Conservation (phyloP, 2,113 vertebrate species). For the Lichenostomus cassidix region DNA sequence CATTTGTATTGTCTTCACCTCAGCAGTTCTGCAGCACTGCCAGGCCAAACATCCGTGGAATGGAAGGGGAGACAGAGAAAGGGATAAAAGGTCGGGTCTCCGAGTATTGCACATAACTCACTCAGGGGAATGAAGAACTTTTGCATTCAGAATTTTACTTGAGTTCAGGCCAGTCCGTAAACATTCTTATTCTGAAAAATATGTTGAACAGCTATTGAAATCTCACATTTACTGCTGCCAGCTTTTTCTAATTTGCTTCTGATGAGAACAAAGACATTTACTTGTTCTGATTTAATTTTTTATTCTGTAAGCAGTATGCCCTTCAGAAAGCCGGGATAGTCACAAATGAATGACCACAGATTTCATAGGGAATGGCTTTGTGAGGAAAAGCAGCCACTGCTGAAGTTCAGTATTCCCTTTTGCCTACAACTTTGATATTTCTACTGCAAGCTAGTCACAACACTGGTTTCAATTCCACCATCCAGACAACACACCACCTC, state of each 20-base stretch:
- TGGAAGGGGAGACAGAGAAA: not conserved
- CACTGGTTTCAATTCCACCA: not conserved
- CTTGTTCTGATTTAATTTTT: not conserved
- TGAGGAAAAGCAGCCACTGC: slow-evolving; percentile 5
- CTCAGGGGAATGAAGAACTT: not conserved
- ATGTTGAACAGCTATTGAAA: slow-evolving; percentile 1
- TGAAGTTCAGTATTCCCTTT: slow-evolving; percentile 2
- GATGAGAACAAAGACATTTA: not conserved
- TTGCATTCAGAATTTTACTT: slow-evolving; percentile 42
- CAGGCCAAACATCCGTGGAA: slow-evolving; percentile 31
- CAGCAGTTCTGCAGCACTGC: not conserved
- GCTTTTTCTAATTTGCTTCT: slow-evolving; percentile 28
- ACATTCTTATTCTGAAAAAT: slow-evolving; percentile 45
- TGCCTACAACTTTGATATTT: slow-evolving; percentile 36
- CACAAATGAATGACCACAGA: not conserved
- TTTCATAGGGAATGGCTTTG: not conserved
- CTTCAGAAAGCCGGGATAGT: slow-evolving; percentile 29
- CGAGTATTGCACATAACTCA: slow-evolving; percentile 24
- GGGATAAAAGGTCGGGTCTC: not conserved
- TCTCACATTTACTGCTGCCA: not conserved
- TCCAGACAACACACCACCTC: slow-evolving; percentile 72
- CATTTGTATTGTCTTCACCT: slow-evolving; percentile 15
- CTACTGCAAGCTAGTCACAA: slow-evolving; percentile 19
- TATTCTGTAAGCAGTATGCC: not conserved
- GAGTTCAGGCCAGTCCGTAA: slow-evolving; percentile 28